These are phyloP conservation scores for Oophaga sylvatica DNA, from an alignment of 2,797 vertebrate genomes.

Conservation along the genomic window DNA sequence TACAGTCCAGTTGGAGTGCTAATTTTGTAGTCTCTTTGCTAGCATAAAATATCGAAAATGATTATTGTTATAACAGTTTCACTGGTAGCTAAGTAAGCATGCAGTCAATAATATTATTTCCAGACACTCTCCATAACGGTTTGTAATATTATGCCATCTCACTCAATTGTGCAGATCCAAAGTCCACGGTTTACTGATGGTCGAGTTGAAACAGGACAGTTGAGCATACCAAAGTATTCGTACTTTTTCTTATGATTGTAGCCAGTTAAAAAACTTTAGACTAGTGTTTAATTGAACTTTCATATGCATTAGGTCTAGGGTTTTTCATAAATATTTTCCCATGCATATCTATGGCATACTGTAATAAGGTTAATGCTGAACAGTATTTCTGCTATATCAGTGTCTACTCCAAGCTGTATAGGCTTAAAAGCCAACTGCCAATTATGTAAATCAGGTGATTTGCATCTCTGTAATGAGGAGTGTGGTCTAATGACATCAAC, in stretches of 20 bases:
- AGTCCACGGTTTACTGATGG: background rate
- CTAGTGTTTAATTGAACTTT: background rate
- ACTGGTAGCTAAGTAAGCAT: constrained; percentile 45
- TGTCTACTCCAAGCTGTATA: too few relatives aligned
- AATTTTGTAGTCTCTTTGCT: constrained; percentile 57
- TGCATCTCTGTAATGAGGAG: too few relatives aligned
- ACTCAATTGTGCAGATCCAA: background rate
- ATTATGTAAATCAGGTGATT: too few relatives aligned
- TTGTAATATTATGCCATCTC: constrained; percentile 1
- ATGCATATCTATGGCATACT: too few relatives aligned
- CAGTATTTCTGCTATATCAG: too few relatives aligned
- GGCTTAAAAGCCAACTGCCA: too few relatives aligned
- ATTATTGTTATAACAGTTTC: constrained; percentile 44
- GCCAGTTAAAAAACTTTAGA: background rate
- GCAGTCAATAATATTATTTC: constrained; percentile 52
- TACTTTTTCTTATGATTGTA: background rate
- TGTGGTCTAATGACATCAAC: too few relatives aligned
- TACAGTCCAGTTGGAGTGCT: constrained; percentile 49
- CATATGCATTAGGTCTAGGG: background rate
- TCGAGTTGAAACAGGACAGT: too few relatives aligned
- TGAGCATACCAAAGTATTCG: background rate
- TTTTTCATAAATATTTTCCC: too few relatives aligned
- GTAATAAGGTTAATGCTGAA: too few relatives aligned
- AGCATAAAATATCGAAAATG: constrained; percentile 46
- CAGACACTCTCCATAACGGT: constrained; percentile 28